phyloP scores from a whole-genome alignment of 2,888 invertebrate genomes.

The Lasiommata megera region DNA sequence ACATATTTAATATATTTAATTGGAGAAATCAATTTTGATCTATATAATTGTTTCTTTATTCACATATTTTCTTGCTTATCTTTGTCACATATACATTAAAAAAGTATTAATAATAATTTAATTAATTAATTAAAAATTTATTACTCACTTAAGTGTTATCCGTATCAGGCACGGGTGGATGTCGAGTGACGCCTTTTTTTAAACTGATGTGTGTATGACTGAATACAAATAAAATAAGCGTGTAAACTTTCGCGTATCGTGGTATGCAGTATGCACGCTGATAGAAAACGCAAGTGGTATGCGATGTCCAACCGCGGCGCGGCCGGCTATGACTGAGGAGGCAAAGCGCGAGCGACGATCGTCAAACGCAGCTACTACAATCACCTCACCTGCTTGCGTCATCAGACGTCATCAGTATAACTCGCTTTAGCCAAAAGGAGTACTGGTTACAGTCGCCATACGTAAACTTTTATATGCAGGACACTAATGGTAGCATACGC shows the following conservation, averaged over 20 bases:
- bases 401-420: constrained; percentile 37
- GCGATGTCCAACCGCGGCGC: constrained; percentile 46
- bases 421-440: neutral
- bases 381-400: constrained; percentile 38
- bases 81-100: too few relatives aligned
- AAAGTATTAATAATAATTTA: neutral
- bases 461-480: neutral
- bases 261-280: constrained; percentile 36
- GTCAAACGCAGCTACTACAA: constrained; percentile 26
- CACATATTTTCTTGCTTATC: too few relatives aligned
- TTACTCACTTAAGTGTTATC: constrained; percentile 33
- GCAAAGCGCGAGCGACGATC: constrained; percentile 40
- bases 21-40: too few relatives aligned
- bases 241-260: constrained; percentile 63
- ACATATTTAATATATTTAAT: too few relatives aligned
- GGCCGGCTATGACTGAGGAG: constrained; percentile 56
- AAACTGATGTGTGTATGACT: constrained; percentile 44
- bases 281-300: constrained; percentile 51
- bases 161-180: constrained; percentile 26
- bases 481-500: too few relatives aligned
- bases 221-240: constrained; percentile 62
- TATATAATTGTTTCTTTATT: too few relatives aligned
- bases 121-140: neutral
- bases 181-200: constrained; percentile 28
- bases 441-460: neutral